phyloP scores from a whole-genome alignment of 2,797 vertebrate genomes.

The Galago senegalensis region DNA sequence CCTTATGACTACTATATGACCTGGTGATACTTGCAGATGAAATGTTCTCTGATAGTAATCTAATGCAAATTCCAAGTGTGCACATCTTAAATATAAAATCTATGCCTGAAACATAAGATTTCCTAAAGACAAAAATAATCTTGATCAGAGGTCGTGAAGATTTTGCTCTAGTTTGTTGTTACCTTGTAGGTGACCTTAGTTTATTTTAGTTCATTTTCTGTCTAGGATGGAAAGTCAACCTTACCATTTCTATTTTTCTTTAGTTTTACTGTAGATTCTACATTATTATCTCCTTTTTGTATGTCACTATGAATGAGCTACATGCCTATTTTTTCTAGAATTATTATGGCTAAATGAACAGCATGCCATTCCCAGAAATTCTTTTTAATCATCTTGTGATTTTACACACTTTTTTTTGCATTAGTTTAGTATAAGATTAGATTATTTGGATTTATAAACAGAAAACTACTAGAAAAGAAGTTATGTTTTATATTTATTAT shows the following conservation, averaged over 20 bases:
- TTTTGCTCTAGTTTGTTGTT: background rate
- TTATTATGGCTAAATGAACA: background rate
- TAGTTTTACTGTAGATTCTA: background rate
- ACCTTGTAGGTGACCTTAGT: background rate
- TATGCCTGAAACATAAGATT: background rate
- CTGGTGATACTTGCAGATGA: background rate
- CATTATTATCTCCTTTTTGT: background rate
- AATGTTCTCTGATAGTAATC: background rate
- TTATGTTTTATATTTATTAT: background rate
- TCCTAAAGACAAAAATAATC: constrained; percentile 17
- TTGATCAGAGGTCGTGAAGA: background rate
- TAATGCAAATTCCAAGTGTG: background rate
- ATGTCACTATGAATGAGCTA: background rate
- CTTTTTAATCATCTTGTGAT: background rate
- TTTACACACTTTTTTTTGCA: background rate
- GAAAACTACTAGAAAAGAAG: constrained; percentile 6
- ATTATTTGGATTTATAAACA: background rate
- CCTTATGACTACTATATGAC: background rate
- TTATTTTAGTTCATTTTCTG: background rate
- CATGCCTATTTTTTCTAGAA: background rate
- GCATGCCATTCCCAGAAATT: background rate
- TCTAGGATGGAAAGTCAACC: background rate
- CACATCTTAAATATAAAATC: background rate
- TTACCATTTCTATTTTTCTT: background rate
- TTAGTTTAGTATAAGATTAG: background rate